These are phyloP conservation scores for Notarius quadriscutis DNA, from an alignment of 2,113 vertebrate species.

Conservation along the genomic window DNA sequence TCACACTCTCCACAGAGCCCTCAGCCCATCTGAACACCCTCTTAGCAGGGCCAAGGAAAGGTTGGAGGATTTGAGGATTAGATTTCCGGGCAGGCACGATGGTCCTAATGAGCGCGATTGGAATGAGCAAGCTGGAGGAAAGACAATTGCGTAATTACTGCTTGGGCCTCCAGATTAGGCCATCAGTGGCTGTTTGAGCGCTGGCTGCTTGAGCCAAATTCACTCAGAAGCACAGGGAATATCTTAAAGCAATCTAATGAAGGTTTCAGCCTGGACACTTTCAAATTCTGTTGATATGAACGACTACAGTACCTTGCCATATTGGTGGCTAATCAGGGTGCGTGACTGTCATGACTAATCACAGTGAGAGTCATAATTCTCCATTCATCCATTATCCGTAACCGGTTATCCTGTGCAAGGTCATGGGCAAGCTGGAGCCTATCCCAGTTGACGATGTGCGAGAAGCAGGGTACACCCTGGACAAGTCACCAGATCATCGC, in stretches of 20 bases:
- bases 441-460: too few relatives aligned
- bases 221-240: neutral
- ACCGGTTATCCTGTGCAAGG: too few relatives aligned
- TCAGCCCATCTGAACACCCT: neutral
- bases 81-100: neutral
- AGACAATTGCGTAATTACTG: neutral
- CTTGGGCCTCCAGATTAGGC: slow-evolving; percentile 4
- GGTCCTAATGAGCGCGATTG: neutral
- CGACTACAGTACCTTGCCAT: neutral
- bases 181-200: neutral
- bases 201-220: neutral
- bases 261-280: slow-evolving; percentile 1
- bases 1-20: neutral
- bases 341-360: neutral
- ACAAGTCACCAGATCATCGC: too few relatives aligned
- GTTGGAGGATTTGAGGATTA: slow-evolving; percentile 4
- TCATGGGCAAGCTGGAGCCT: too few relatives aligned
- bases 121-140: neutral
- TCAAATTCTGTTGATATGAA: neutral
- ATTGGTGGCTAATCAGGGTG: neutral
- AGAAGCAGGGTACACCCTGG: too few relatives aligned
- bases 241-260: slow-evolving; percentile 1
- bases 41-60: neutral
- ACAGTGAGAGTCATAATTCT: neutral
- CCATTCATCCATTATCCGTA: too few relatives aligned